These are phyloP conservation scores for Mayetiola destructor DNA, from an alignment of 2,888 invertebrate species.

Conservation along the genomic window DNA sequence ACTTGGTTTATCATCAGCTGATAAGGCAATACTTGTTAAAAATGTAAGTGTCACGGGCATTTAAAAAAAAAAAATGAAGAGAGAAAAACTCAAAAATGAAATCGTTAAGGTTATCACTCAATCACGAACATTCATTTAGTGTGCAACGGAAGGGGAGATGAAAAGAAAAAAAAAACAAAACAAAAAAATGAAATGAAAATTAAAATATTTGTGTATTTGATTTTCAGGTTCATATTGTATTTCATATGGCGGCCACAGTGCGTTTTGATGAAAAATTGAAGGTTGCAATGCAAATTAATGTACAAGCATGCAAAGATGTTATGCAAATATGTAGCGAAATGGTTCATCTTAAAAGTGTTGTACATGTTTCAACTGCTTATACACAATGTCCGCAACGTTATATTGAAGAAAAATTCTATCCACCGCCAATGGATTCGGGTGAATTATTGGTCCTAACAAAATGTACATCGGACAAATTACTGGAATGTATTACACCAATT, in stretches of 20 bases:
- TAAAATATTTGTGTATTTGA: not conserved
- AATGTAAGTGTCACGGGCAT: slow-evolving; percentile 37
- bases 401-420: slow-evolving; percentile 43
- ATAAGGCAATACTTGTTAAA: slow-evolving; percentile 35
- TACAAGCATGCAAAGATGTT: slow-evolving; percentile 50
- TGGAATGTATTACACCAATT: slow-evolving; percentile 40
- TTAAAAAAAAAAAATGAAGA: no score
- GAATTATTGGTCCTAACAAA: slow-evolving; percentile 39
- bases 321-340: slow-evolving; percentile 51
- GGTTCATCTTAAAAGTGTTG: slow-evolving; percentile 34
- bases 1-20: slow-evolving; percentile 37
- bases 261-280: slow-evolving; percentile 61
- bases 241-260: slow-evolving; percentile 44
- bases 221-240: slow-evolving; percentile 35
- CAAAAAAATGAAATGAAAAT: not conserved
- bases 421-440: slow-evolving; percentile 38
- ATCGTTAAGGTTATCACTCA: no score
- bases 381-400: slow-evolving; percentile 37
- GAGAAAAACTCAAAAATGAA: no score
- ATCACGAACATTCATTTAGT: no score
- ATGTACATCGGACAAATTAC: slow-evolving; percentile 37
- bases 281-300: slow-evolving; percentile 57
- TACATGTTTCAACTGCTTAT: slow-evolving; percentile 47
- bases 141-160: no score
- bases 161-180: no score